Conservation (phyloP, 1,140 invertebrate species). For the Saxidomus purpurata region DNA sequence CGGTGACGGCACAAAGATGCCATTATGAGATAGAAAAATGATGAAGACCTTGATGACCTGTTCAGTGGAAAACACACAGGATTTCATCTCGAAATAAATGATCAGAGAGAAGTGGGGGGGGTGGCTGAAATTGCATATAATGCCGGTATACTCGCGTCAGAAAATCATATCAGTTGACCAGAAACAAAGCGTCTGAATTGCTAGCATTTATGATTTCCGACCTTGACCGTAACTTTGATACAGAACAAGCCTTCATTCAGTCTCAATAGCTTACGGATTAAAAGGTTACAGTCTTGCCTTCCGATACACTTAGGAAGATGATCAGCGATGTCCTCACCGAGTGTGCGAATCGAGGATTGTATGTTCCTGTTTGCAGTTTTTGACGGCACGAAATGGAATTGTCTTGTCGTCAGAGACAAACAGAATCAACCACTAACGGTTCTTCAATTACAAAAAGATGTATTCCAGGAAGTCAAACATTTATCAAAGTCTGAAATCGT, state of each 20-base stretch:
- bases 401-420: neutral
- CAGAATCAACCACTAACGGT: conserved; percentile 40
- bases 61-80: neutral
- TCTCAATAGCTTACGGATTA: conserved; percentile 44
- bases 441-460: conserved; percentile 61
- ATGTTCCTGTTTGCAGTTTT: conserved; percentile 49
- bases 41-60: neutral
- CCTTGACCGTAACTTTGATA: conserved; percentile 6
- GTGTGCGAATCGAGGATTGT: conserved; percentile 40
- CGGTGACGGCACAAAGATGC: neutral
- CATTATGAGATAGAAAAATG: neutral
- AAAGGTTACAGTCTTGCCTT: conserved; percentile 46
- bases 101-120: neutral
- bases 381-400: conserved; percentile 65
- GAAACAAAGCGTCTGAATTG: conserved; percentile 45
- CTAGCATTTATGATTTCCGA: conserved; percentile 61
- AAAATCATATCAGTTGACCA: conserved; percentile 19
- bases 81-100: too few species aligned
- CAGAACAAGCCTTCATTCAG: neutral
- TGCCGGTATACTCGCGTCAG: neutral
- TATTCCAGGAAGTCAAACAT: neutral
- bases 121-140: neutral
- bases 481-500: neutral
- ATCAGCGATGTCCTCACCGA: conserved; percentile 5
- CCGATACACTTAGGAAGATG: conserved; percentile 9